These are phyloP conservation scores for Chrysolina oricalcia DNA, from an alignment of 2,888 invertebrate genomes.

Conservation along the genomic window DNA sequence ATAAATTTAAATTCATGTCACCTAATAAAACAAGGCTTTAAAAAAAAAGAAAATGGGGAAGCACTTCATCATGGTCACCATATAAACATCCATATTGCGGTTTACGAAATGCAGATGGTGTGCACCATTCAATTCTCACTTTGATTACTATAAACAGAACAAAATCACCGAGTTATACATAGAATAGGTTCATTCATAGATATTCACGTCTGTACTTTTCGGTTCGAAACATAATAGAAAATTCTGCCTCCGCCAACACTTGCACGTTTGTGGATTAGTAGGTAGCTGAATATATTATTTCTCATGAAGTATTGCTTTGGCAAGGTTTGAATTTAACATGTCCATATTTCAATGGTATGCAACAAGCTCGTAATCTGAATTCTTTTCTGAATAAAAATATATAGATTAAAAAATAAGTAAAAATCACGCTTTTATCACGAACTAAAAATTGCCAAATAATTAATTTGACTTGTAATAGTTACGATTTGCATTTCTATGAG, in stretches of 20 bases:
- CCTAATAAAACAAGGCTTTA: no score
- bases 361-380: neutral
- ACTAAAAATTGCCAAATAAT: no score
- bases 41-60: no score
- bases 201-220: neutral
- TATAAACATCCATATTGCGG: neutral
- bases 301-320: constrained; percentile 43
- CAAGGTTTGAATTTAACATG: constrained; percentile 37
- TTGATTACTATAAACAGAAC: neutral
- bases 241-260: constrained; percentile 9
- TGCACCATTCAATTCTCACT: neutral
- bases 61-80: neutral
- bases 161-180: neutral
- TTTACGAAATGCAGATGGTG: constrained; percentile 1
- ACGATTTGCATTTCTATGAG: no score
- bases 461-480: no score
- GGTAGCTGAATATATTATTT: constrained; percentile 29
- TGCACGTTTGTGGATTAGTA: neutral
- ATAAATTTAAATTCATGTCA: no score
- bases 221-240: neutral
- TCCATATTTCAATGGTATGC: constrained; percentile 38
- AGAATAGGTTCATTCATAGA: neutral
- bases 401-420: no score
- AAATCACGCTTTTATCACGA: no score
- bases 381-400: no score